Conservation (phyloP, 2,888 invertebrate genomes). For the Dicyrtoma fusca region DNA sequence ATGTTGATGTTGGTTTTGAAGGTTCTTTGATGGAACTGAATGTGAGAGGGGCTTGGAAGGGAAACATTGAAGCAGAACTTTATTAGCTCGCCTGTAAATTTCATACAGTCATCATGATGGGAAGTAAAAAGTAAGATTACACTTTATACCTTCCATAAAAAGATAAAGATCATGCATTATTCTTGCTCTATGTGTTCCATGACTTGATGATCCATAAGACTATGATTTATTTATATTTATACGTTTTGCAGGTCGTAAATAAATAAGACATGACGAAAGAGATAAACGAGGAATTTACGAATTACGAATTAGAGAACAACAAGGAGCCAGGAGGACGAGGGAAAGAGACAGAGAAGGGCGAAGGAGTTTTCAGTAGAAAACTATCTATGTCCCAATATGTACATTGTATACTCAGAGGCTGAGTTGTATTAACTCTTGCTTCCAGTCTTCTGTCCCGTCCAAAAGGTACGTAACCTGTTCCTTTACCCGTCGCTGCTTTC, state of each 20-base stretch:
- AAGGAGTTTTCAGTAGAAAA: too few species aligned
- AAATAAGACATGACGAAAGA: slow-evolving; percentile 13
- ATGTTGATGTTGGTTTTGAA: not conserved
- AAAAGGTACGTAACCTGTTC: too few species aligned
- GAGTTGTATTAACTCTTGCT: too few species aligned
- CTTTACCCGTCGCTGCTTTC: too few species aligned
- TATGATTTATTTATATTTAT: slow-evolving; percentile 21
- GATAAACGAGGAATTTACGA: not conserved
- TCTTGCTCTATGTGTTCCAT: not conserved
- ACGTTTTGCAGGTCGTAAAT: slow-evolving; percentile 1
- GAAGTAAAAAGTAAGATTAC: slow-evolving; percentile 4
- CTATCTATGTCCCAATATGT: too few species aligned
- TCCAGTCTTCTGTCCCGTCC: slow-evolving; percentile 5
- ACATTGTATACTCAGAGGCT: too few species aligned
- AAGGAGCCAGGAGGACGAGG: too few species aligned
- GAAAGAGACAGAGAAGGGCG: too few species aligned
- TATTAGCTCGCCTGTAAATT: not conserved
- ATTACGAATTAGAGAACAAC: too few species aligned
- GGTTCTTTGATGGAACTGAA: too few species aligned
- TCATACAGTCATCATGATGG: not conserved
- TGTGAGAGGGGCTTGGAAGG: too few species aligned
- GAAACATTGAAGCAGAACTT: too few species aligned
- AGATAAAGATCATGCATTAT: slow-evolving; percentile 13
- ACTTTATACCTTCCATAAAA: slow-evolving; percentile 7
- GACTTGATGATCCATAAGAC: not conserved